These are phyloP conservation scores for Lepidurus apus DNA, from an alignment of 1,140 invertebrate genomes.

Conservation along the genomic window DNA sequence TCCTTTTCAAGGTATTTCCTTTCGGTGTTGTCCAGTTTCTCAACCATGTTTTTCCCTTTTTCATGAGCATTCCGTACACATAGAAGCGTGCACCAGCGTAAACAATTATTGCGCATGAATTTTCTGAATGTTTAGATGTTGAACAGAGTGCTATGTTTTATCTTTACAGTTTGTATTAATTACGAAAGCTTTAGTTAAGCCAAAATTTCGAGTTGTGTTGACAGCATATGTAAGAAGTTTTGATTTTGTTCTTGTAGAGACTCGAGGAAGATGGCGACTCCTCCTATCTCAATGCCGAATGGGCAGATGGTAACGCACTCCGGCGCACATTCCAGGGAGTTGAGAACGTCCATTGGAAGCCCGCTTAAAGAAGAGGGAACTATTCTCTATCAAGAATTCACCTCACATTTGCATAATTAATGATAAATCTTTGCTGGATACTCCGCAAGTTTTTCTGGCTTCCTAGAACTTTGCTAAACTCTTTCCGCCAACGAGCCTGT, in stretches of 20 bases:
- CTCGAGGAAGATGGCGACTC: slow-evolving; percentile 26
- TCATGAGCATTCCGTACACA: slow-evolving; percentile 21
- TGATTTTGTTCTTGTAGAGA: slow-evolving; percentile 28
- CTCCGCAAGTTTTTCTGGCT: slow-evolving; percentile 10
- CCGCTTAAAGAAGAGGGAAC: slow-evolving; percentile 14
- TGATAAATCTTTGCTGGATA: neutral
- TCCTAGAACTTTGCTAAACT: slow-evolving; percentile 18
- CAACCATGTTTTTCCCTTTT: neutral
- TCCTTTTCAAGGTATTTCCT: neutral
- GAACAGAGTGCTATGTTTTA: neutral
- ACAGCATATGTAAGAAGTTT: neutral
- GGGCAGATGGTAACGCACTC: slow-evolving; percentile 25
- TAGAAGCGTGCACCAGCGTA: neutral
- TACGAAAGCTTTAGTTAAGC: neutral
- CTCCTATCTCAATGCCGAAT: slow-evolving; percentile 27
- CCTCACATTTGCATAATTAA: slow-evolving; percentile 11
- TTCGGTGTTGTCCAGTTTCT: neutral
- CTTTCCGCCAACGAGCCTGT: slow-evolving; percentile 4
- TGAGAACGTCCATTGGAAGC: slow-evolving; percentile 30
- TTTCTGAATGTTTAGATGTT: neutral
- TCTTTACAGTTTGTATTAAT: neutral
- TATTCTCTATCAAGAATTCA: slow-evolving; percentile 15
- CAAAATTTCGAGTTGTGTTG: neutral
- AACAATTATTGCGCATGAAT: neutral
- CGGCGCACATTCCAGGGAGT: slow-evolving; percentile 32